A percentile compares a stretch with the other conserved stretches of the same genome.
Evolutionary conservation across 2,113 vertebrate species (phyloP).

Genomic region (Triplophysa siluroides): DNA sequence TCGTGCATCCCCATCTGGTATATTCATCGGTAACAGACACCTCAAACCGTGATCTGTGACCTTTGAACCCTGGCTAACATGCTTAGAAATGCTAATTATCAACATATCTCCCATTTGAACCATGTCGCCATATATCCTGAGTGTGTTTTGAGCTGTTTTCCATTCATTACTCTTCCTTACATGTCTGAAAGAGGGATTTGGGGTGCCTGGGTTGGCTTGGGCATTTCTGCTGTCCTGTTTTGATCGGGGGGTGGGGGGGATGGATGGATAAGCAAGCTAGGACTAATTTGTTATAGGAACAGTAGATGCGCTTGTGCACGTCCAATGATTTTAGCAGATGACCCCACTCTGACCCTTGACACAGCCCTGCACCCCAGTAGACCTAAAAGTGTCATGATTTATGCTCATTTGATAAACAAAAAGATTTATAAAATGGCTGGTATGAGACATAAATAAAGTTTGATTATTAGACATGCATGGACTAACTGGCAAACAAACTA

Average conservation of each 20-base stretch:
- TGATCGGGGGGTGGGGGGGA: conserved; percentile 27
- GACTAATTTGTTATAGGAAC: conserved; percentile 39
- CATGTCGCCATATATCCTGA: conserved; percentile 31
- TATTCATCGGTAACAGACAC: conserved; percentile 58
- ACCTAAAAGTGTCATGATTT: conserved; percentile 48
- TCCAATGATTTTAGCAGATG: conserved; percentile 74
- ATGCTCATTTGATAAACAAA: conserved; percentile 49
- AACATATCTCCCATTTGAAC: conserved; percentile 53
- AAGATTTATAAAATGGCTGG: conserved; percentile 44
- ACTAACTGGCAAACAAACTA: no score
- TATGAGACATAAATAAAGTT: conserved; percentile 24
- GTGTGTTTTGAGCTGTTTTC: neutral
- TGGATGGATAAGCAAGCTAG: conserved; percentile 29
- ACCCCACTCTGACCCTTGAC: conserved; percentile 61
- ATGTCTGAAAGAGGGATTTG: neutral
- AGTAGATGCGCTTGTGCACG: conserved; percentile 56
- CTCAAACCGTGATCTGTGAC: conserved; percentile 60
- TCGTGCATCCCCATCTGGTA: conserved; percentile 48
- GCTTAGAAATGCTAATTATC: conserved; percentile 63
- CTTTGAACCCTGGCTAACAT: conserved; percentile 60
- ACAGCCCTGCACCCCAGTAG: conserved; percentile 48
- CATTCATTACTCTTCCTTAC: neutral
- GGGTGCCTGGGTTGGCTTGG: conserved; percentile 39
- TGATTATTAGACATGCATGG: no score
- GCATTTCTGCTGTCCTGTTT: conserved; percentile 40